Base-by-base conservation (phyloP, 2,888 invertebrate genomes). In the Andrena bicolor region DNA sequence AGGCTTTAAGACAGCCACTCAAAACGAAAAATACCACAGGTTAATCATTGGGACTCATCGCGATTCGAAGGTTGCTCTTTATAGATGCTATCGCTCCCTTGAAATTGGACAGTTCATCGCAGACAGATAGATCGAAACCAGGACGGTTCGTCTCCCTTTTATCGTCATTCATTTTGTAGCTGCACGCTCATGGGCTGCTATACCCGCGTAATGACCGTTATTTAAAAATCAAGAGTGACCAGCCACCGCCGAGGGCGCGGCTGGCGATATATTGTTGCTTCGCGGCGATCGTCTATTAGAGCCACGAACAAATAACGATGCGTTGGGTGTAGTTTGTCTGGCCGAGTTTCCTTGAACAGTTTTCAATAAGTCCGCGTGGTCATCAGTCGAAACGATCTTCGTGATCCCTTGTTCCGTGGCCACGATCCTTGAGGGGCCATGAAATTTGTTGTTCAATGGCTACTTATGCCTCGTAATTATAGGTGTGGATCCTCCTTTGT, bases 171-270 rank as follows among this genome's bases (percentile, higher is more conserved):
- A 5, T 41, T 41, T 16, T 16, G 41, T 41, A 41, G 41, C 41
- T 16, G 41, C 41, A 16, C 84, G 64, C 75, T 79, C 65, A 83
- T 80, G 85, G 78, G 0, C 7, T 68, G 82, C 81, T 86, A 83
- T 70, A 81, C 84, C 72, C 80, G 84, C 80, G 77, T 92, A 92
- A 91, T 89, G 88, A 90, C 88, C 86, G 90, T 91, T 90, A 91
- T 91, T 91, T 91, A 90, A 90, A 72, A 90, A 89, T 83, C 82
- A 61, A 82, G 73, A 78, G 77, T 84, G 88, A 84, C 77, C 76
- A 82, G 70, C 80, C 83, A 79, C 89, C 70, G 85, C 84, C 86
- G 84, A 84, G 84, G 87, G 87, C 86, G 80, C 81, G 87, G 84
- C 85, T 70, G 85, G 80, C 70, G 77, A 83, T 88, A 88, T 84